phyloP scores from a whole-genome alignment of 2,888 invertebrate genomes.

The Parnassius apollo region DNA sequence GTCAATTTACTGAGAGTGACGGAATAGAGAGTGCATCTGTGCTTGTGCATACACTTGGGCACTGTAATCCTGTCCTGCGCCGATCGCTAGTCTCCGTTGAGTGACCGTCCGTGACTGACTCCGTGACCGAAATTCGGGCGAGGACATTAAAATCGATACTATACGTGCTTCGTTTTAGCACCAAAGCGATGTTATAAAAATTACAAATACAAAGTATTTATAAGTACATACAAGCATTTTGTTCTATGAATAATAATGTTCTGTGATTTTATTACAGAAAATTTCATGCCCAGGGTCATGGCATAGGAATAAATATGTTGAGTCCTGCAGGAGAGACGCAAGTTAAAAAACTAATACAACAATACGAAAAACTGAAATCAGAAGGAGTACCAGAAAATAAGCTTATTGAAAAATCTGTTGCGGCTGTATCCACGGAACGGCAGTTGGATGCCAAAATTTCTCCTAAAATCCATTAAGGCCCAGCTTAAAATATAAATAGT shows the following conservation, averaged over 20 bases:
- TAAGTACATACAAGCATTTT: background rate
- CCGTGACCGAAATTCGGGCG: too few relatives aligned
- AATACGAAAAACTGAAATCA: slow-evolving; percentile 80
- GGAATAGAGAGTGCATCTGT: too few relatives aligned
- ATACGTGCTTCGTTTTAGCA: too few relatives aligned
- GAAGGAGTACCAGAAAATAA: slow-evolving; percentile 79
- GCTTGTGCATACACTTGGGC: too few relatives aligned
- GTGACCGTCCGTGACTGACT: too few relatives aligned
- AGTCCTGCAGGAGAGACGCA: slow-evolving; percentile 75
- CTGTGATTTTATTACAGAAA: slow-evolving; percentile 71
- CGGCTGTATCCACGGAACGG: slow-evolving; percentile 48
- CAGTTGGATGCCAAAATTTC: slow-evolving; percentile 37
- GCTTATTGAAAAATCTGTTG: slow-evolving; percentile 60
- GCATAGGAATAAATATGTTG: slow-evolving; percentile 78
- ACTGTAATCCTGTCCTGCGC: too few relatives aligned
- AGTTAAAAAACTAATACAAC: slow-evolving; percentile 82
- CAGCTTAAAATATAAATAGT: too few relatives aligned
- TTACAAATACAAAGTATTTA: background rate
- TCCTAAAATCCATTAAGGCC: too few relatives aligned
- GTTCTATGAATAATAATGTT: background rate
- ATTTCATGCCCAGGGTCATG: slow-evolving; percentile 83
- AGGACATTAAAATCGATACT: too few relatives aligned
- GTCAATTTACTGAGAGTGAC: too few relatives aligned
- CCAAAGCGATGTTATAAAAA: too few relatives aligned
- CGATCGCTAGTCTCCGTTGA: too few relatives aligned